Evolutionary conservation across 1,140 invertebrate genomes (phyloP), one percentile per base, ranked within the genome.

Genomic region (Grapholita molesta): DNA sequence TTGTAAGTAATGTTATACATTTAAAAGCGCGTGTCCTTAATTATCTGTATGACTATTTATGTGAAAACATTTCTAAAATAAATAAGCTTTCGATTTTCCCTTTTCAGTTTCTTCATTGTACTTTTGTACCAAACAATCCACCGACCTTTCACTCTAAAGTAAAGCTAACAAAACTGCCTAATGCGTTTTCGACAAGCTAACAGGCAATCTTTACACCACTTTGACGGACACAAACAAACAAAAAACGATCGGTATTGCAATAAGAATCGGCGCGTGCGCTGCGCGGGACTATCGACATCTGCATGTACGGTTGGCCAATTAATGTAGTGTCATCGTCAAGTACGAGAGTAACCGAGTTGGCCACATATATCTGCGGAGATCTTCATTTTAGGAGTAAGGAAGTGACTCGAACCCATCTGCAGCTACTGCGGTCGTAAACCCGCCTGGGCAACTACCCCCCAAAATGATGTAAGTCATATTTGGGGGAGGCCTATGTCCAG

Each of bases 131-230:
- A 48, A 48, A 48, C 53, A 61, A 61, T 30, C 21, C 24, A 28
- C 25, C 24, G 55, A 61, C 55, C 55, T 61, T 61, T 61, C 25
- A 32, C 23, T 30, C 55, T 0, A 61, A 48, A 48, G 12, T 3
- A 15, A 28, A 28, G 24, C 55, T 61, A 61, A 61, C 24, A 28
- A 61, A 61, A 61, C 24, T 30, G 25, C 24, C 25, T 61, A 61
- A 61, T 61, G 55, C 55, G 55, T 61, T 61, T 61, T 61, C 24
- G 55, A 61, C 55, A 61, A 61, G 55, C 25, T 18, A 61, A 61
- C 55, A 12, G 55, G 24, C 25, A n/a, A n/a, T 25, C 25, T 61
- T 61, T 25, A 61, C 55, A 61, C 24, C 42, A 48, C 42, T 48
- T 48, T 61, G 55, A 61, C 55, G 24, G 24, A 61, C 53, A 28